A percentile compares a stretch with the other conserved stretches of the same genome.
Conservation (phyloP, 2,888 invertebrate genomes). For the Blastobasis adustella region DNA sequence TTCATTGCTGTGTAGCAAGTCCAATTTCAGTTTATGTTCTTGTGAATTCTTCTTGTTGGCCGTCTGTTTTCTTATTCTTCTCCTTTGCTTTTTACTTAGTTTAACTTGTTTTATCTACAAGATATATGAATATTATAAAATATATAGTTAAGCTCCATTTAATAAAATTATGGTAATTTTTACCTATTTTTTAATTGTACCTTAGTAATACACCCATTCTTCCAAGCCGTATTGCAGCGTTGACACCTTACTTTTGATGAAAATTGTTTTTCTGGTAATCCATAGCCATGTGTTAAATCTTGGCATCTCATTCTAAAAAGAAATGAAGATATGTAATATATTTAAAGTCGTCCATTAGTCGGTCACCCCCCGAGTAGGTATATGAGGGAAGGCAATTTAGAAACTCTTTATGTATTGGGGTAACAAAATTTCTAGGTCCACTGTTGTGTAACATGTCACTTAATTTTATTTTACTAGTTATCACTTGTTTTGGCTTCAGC, state of each 20-base stretch:
- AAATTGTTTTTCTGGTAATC: constrained; percentile 50
- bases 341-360: neutral
- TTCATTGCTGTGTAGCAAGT: constrained; percentile 38
- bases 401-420: no score
- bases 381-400: no score
- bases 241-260: constrained; percentile 44
- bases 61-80: constrained; percentile 10
- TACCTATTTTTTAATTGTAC: constrained; percentile 12
- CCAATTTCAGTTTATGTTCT: constrained; percentile 15
- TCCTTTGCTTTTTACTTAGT: constrained; percentile 20
- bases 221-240: constrained; percentile 52
- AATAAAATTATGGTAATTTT: no score
- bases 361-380: no score
- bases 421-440: no score
- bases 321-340: neutral
- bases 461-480: no score
- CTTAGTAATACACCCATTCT: constrained; percentile 30
- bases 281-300: constrained; percentile 38
- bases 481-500: no score
- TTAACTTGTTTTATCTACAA: constrained; percentile 18
- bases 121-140: no score
- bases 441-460: no score
- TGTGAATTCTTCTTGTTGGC: constrained; percentile 5
- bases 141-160: no score
- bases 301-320: constrained; percentile 46